A percentile compares a stretch with the other conserved stretches of the same genome.
Evolutionary conservation across 2,797 vertebrate genomes (phyloP).

Genomic region (Cacajao melanocephalus): DNA sequence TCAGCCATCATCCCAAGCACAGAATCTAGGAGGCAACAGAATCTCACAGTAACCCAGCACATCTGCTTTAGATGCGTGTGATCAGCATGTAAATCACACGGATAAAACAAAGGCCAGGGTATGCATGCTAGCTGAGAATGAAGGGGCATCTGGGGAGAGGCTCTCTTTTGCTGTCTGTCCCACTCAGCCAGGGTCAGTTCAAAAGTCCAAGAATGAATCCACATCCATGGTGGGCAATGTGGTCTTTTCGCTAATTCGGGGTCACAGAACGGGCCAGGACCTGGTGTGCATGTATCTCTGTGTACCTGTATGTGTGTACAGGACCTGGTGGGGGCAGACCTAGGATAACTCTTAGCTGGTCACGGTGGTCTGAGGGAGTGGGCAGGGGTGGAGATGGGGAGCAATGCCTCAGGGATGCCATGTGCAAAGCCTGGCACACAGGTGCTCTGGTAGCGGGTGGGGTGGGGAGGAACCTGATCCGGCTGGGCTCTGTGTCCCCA

Average conservation of each 20-base stretch:
- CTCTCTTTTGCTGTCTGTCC: neutral
- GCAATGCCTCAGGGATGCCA: rapidly evolving
- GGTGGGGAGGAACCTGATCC: neutral
- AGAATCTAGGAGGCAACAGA: neutral
- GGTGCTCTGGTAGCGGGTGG: neutral
- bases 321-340: neutral
- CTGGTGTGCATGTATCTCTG: too few species aligned
- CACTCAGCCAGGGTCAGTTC: neutral
- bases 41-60: rapidly evolving
- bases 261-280: rapidly evolving
- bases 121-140: rapidly evolving
- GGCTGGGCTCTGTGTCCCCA: neutral
- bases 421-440: neutral
- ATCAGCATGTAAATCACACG: rapidly evolving
- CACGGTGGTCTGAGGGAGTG: rapidly evolving
- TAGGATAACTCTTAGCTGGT: neutral
- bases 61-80: rapidly evolving
- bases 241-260: neutral
- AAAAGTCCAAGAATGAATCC: neutral
- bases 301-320: too few species aligned
- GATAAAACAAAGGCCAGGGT: neutral
- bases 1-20: neutral
- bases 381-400: neutral
- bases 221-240: rapidly evolving
- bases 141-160: rapidly evolving